These are phyloP conservation scores for Panulirus ornatus DNA, from an alignment of 1,140 invertebrate genomes.

Conservation along the genomic window DNA sequence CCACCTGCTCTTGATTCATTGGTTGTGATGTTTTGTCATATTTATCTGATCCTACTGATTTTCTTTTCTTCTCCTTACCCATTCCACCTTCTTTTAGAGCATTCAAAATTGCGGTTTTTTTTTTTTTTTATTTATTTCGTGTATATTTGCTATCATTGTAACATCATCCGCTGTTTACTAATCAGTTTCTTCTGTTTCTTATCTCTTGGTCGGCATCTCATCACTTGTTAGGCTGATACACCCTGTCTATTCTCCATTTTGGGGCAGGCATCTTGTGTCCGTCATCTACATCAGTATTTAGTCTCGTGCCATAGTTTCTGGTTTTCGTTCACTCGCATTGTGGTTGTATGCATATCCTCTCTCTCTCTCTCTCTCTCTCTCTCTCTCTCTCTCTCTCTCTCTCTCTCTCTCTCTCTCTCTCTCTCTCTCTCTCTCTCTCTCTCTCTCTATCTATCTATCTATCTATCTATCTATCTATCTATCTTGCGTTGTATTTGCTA, in stretches of 20 bases:
- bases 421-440: slow-evolving; percentile 54
- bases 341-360: neutral
- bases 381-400: slow-evolving; percentile 24
- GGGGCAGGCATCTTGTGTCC: too few relatives aligned
- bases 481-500: neutral
- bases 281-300: neutral
- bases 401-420: slow-evolving; percentile 46
- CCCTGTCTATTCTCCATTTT: too few relatives aligned
- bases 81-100: neutral
- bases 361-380: neutral
- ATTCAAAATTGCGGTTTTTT: neutral
- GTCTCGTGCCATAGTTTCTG: neutral
- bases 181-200: neutral
- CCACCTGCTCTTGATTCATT: too few relatives aligned
- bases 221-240: too few relatives aligned
- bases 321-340: neutral
- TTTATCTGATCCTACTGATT: neutral
- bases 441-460: slow-evolving; percentile 52
- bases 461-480: slow-evolving; percentile 13
- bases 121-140: neutral
- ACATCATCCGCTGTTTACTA: neutral
- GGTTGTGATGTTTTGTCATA: too few relatives aligned
- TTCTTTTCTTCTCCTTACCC: neutral
- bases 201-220: neutral
- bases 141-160: too few relatives aligned